phyloP scores from a whole-genome alignment of 2,888 invertebrate genomes.

The Crepidodera aurea region DNA sequence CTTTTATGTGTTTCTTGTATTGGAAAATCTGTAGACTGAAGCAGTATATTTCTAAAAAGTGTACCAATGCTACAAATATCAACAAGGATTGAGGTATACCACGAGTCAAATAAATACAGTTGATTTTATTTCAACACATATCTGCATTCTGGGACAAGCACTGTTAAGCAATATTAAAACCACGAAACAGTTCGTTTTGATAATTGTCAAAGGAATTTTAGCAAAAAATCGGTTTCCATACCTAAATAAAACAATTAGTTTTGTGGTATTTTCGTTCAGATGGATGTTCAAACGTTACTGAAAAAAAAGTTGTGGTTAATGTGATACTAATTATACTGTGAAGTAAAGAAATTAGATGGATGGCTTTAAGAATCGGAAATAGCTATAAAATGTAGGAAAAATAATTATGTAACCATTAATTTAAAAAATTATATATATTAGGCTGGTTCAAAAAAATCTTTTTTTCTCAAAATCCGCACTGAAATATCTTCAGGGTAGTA shows the following conservation, averaged over 20 bases:
- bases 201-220: conserved; percentile 19
- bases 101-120: too few species aligned
- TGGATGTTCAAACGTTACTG: conserved; percentile 5
- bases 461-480: too few species aligned
- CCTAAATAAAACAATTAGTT: conserved; percentile 27
- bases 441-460: too few species aligned
- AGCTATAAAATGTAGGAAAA: too few species aligned
- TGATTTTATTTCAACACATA: not conserved
- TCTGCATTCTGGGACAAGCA: not conserved
- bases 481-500: too few species aligned
- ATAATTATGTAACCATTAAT: too few species aligned
- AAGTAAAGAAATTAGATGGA: not conserved
- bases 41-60: too few species aligned
- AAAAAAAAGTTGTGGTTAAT: conserved; percentile 19
- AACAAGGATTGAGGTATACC: too few species aligned
- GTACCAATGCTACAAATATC: too few species aligned
- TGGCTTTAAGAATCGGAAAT: not conserved
- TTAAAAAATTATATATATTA: too few species aligned
- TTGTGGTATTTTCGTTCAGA: conserved; percentile 21
- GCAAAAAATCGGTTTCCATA: conserved; percentile 28
- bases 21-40: too few species aligned
- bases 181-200: conserved; percentile 15
- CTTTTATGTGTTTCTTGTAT: too few species aligned
- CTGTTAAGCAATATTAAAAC: not conserved
- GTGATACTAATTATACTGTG: conserved; percentile 1